Conservation (phyloP, 2,888 invertebrate genomes). For the Hanleya hanleyi region DNA sequence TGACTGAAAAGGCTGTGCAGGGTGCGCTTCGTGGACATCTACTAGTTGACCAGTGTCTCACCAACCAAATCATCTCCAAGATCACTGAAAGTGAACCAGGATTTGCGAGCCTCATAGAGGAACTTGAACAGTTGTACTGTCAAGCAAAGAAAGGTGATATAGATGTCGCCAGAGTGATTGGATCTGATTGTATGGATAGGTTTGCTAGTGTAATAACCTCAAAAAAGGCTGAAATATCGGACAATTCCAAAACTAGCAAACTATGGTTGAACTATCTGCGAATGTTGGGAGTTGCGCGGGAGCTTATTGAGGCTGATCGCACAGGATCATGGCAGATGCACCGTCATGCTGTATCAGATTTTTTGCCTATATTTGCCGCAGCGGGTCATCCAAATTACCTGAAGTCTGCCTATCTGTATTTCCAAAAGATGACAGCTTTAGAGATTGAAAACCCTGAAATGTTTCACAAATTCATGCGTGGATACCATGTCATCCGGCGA, state of each 20-base stretch:
- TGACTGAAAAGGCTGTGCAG: constrained; percentile 20
- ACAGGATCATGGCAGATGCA: constrained; percentile 26
- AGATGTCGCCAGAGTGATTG: not conserved
- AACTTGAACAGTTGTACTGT: not conserved
- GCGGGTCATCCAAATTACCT: constrained; percentile 29
- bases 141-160: not conserved
- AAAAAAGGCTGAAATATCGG: constrained; percentile 18
- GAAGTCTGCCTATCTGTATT: constrained; percentile 28
- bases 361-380: constrained; percentile 31
- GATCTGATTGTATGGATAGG: not conserved
- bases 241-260: constrained; percentile 20
- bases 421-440: constrained; percentile 19
- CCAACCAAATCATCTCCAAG: constrained; percentile 15
- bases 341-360: constrained; percentile 17
- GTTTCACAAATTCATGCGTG: constrained; percentile 18
- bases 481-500: constrained; percentile 18
- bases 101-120: constrained; percentile 11
- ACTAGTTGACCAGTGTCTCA: constrained; percentile 24
- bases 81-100: constrained; percentile 12
- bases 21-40: constrained; percentile 28
- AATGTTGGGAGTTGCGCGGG: constrained; percentile 23
- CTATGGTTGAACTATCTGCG: constrained; percentile 25
- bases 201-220: constrained; percentile 6
- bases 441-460: constrained; percentile 18
- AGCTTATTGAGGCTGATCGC: constrained; percentile 24